Conservation (phyloP, 2,797 vertebrate genomes). For the Phalanger gymnotis region DNA sequence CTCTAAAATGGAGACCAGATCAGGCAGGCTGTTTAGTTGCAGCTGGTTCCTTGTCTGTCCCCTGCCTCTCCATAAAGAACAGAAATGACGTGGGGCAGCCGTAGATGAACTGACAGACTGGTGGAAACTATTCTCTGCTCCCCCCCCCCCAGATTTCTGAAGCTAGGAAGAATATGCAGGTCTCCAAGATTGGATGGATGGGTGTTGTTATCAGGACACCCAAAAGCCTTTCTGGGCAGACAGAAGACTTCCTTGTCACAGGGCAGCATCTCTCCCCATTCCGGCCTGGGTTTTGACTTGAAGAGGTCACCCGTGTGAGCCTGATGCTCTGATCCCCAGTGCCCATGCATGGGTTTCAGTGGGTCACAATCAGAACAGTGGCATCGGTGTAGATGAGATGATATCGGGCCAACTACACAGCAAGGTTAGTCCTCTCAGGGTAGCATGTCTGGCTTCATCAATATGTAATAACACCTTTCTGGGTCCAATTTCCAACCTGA, state of each 20-base stretch:
- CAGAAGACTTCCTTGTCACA: not conserved
- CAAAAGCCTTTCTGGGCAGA: not conserved
- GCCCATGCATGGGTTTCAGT: not conserved
- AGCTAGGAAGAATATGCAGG: slow-evolving; percentile 29
- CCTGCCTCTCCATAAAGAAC: slow-evolving; percentile 51
- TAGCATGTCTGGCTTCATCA: slow-evolving; percentile 1
- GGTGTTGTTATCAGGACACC: slow-evolving; percentile 27
- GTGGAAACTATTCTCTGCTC: not conserved
- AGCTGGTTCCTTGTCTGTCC: slow-evolving; percentile 51
- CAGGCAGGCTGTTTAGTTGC: slow-evolving; percentile 64
- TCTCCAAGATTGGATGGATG: not conserved
- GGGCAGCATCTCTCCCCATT: not conserved
- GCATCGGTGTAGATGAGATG: not conserved
- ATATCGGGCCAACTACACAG: slow-evolving; percentile 8
- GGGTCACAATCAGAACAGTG: slow-evolving; percentile 28
- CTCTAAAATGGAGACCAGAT: slow-evolving; percentile 46
- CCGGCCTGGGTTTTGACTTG: slow-evolving; percentile 5
- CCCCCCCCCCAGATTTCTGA: slow-evolving; percentile 4
- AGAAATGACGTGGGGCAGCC: slow-evolving; percentile 48
- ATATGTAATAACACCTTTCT: not conserved
- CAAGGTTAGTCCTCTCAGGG: slow-evolving; percentile 29
- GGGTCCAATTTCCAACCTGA: not conserved
- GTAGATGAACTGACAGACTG: slow-evolving; percentile 37
- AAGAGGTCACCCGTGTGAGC: not conserved
- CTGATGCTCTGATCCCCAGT: no score